Conservation (phyloP, 2,113 vertebrate genomes). For the Oryzias celebensis region DNA sequence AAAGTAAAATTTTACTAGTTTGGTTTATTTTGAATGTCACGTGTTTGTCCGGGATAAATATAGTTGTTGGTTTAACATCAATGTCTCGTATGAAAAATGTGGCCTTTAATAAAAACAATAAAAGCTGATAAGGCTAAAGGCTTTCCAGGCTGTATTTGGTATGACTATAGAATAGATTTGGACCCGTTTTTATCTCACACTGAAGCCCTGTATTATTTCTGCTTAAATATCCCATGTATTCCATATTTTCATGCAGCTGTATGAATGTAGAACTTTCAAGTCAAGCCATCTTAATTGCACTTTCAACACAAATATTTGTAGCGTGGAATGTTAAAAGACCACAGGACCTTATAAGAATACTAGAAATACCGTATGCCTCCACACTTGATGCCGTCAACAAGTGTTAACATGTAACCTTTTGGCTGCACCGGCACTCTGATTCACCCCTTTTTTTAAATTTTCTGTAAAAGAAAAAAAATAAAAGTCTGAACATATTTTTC, state of each 20-base stretch:
- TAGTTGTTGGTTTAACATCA: no score
- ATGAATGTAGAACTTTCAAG: constrained; percentile 1
- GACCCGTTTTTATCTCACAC: no score
- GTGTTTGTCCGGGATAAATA: no score
- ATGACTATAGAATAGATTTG: no score
- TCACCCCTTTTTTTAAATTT: constrained; percentile 50
- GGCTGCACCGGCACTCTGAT: constrained; percentile 54
- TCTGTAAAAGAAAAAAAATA: constrained; percentile 28
- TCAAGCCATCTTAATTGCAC: constrained; percentile 8
- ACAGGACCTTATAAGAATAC: constrained; percentile 54
- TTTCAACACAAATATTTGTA: constrained; percentile 33
- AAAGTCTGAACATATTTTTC: constrained; percentile 41
- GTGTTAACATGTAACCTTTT: constrained; percentile 71
- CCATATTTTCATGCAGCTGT: background rate
- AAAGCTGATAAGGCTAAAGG: no score
- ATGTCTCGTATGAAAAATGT: no score
- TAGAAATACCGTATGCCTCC: constrained; percentile 63
- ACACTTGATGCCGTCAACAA: constrained; percentile 76
- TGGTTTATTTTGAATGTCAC: no score
- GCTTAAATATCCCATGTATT: background rate
- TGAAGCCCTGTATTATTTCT: background rate
- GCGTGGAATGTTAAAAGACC: constrained; percentile 13
- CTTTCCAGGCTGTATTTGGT: no score
- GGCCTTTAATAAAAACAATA: no score
- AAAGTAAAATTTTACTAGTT: no score